phyloP scores from a whole-genome alignment of 1,140 invertebrate species.

The Penaeus vannamei region DNA sequence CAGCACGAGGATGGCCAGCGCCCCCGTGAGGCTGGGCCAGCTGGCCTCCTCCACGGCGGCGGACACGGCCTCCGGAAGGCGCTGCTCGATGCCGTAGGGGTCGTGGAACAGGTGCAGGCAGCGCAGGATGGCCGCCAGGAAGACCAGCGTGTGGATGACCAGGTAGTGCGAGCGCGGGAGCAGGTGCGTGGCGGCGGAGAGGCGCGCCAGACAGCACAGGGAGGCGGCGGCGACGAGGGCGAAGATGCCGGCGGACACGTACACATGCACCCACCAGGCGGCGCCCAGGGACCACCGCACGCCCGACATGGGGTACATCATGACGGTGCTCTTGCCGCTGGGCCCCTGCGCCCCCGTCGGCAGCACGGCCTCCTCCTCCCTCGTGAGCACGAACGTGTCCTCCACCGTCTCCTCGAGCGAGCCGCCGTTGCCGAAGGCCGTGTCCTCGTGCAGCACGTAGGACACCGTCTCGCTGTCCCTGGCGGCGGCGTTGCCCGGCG shows the following conservation, averaged over 20 bases:
- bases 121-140: slow-evolving; percentile 83
- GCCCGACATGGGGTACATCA: background rate
- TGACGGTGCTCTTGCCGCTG: too few relatives aligned
- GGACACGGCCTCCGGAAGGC: slow-evolving; percentile 83
- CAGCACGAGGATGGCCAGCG: slow-evolving; percentile 87
- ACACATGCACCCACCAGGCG: slow-evolving; percentile 91
- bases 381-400: too few relatives aligned
- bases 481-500: too few relatives aligned
- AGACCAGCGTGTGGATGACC: slow-evolving; percentile 84
- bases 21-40: slow-evolving; percentile 86
- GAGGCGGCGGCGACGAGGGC: slow-evolving; percentile 85
- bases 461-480: too few relatives aligned
- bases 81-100: slow-evolving; percentile 86
- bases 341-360: too few relatives aligned
- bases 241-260: slow-evolving; percentile 86
- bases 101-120: slow-evolving; percentile 91
- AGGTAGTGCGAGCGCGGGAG: slow-evolving; percentile 77
- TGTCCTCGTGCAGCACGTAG: too few relatives aligned
- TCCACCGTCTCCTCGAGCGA: too few relatives aligned
- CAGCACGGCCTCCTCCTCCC: too few relatives aligned
- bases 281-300: slow-evolving; percentile 76
- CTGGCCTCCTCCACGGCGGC: slow-evolving; percentile 87
- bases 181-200: slow-evolving; percentile 70
- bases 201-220: slow-evolving; percentile 73
- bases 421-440: too few relatives aligned